phyloP scores from a whole-genome alignment of 2,797 vertebrate genomes.

The Alfaro cultratus region DNA sequence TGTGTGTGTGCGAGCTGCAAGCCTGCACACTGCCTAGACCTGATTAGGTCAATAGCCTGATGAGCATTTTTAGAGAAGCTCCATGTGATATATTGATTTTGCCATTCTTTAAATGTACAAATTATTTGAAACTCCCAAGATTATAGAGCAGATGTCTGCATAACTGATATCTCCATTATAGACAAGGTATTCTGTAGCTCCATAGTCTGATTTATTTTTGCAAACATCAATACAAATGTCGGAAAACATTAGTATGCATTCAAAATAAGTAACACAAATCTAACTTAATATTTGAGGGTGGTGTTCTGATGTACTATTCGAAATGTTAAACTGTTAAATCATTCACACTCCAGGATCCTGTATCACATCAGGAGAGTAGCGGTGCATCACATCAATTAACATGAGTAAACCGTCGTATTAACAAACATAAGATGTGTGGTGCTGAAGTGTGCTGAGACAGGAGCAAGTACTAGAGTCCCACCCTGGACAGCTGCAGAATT shows the following conservation, averaged over 20 bases:
- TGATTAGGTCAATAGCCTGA: background rate
- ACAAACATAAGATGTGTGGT: background rate
- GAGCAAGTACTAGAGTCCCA: background rate
- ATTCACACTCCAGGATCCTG: too few relatives aligned
- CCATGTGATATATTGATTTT: background rate
- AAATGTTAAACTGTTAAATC: too few relatives aligned
- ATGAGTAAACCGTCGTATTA: background rate
- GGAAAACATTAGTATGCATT: background rate
- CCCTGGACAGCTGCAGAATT: background rate
- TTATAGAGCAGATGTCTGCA: background rate
- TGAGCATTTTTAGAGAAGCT: background rate
- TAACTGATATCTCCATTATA: background rate
- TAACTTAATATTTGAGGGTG: too few relatives aligned
- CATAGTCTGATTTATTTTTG: background rate
- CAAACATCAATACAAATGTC: background rate
- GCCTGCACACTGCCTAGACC: background rate
- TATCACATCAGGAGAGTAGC: too few relatives aligned
- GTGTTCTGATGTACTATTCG: too few relatives aligned
- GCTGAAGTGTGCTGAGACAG: background rate
- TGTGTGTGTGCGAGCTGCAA: too few relatives aligned
- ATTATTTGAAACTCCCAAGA: background rate
- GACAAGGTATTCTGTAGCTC: background rate
- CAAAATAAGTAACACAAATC: too few relatives aligned
- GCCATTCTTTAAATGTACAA: background rate
- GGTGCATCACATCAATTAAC: too few relatives aligned